phyloP scores from a whole-genome alignment of 2,113 vertebrate species.

The Ondatra zibethicus region DNA sequence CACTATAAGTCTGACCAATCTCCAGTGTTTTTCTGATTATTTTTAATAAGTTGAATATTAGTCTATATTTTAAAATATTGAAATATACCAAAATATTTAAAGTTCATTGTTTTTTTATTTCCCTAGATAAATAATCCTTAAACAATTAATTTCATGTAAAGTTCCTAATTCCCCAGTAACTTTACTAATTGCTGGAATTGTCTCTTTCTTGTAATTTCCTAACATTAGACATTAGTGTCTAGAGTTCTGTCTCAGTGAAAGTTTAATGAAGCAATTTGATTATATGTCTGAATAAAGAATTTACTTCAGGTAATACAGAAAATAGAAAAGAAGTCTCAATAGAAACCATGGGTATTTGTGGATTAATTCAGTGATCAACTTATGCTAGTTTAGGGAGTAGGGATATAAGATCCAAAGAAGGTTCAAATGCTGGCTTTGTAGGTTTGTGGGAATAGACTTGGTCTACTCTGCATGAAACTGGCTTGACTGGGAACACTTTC shows the following conservation, averaged over 20 bases:
- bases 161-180: neutral
- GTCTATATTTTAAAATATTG: neutral
- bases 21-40: neutral
- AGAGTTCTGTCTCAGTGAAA: neutral
- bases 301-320: neutral
- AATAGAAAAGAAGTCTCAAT: neutral
- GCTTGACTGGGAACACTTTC: neutral
- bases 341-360: neutral
- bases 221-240: neutral
- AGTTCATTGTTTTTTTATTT: neutral
- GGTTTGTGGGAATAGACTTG: neutral
- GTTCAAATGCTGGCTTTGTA: no score
- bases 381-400: neutral
- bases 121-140: neutral
- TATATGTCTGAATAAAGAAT: constrained; percentile 17
- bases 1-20: neutral
- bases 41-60: neutral
- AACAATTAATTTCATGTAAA: neutral
- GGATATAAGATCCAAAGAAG: neutral
- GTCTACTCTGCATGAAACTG: neutral
- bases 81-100: neutral
- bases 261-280: constrained; percentile 27
- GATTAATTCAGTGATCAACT: neutral
- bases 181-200: neutral
- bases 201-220: neutral